Evolutionary conservation across 2,888 invertebrate species (phyloP).

Genomic region (Rhagonycha fulva): DNA sequence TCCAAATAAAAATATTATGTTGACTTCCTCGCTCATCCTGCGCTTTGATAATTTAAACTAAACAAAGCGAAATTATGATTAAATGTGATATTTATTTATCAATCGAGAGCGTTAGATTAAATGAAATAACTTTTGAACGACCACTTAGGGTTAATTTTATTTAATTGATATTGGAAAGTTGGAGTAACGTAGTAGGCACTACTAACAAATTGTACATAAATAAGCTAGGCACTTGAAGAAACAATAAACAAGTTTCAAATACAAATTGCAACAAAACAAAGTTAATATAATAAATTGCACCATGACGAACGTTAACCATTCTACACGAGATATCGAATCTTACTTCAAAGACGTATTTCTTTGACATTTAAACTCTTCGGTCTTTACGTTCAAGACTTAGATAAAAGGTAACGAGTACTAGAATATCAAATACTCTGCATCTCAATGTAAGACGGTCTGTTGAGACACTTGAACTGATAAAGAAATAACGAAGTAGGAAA

Average conservation of each 20-base stretch:
- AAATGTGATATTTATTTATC: neutral
- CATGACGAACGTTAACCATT: constrained; percentile 21
- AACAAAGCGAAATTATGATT: neutral
- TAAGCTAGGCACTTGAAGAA: neutral
- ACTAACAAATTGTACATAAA: neutral
- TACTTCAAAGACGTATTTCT: constrained; percentile 25
- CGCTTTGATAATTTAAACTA: too few species aligned
- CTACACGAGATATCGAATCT: constrained; percentile 27
- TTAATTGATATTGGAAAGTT: neutral
- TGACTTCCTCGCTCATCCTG: too few species aligned
- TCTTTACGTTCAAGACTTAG: constrained; percentile 17
- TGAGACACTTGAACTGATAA: constrained; percentile 1
- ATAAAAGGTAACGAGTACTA: constrained; percentile 22
- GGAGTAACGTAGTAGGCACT: neutral
- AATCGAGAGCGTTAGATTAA: neutral
- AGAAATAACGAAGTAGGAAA: constrained; percentile 3
- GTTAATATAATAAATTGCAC: constrained; percentile 26
- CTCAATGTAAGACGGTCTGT: constrained; percentile 20
- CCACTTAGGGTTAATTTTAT: neutral
- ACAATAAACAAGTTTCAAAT: neutral
- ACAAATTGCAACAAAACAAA: constrained; percentile 15
- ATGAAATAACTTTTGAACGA: neutral
- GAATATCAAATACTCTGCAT: constrained; percentile 13
- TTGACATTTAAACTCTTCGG: constrained; percentile 25
- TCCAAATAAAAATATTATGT: too few species aligned